These are phyloP conservation scores for Ariopsis seemanni DNA, from an alignment of 2,113 vertebrate species.

Conservation along the genomic window DNA sequence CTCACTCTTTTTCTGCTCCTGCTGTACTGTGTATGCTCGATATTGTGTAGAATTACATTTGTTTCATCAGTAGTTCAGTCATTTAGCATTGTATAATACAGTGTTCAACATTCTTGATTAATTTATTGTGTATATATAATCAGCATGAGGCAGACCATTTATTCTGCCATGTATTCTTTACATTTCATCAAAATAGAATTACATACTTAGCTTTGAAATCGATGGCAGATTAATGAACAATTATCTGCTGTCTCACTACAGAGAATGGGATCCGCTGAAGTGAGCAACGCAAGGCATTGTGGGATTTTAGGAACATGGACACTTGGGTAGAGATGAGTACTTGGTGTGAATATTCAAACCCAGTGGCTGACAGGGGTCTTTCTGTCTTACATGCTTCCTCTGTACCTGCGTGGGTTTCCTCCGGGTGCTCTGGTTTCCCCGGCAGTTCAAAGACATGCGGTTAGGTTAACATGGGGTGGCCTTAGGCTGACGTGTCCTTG, in stretches of 20 bases:
- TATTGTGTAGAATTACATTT: not conserved
- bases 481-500: too few relatives aligned
- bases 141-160: not conserved
- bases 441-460: too few relatives aligned
- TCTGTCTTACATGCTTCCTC: too few relatives aligned
- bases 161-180: conserved; percentile 22
- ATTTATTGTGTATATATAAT: not conserved
- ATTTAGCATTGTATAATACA: not conserved
- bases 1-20: not conserved
- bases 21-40: not conserved
- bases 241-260: not conserved
- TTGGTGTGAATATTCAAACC: too few relatives aligned
- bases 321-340: too few relatives aligned
- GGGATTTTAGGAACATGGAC: too few relatives aligned
- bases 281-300: too few relatives aligned
- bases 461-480: too few relatives aligned
- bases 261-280: too few relatives aligned
- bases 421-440: too few relatives aligned
- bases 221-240: not conserved
- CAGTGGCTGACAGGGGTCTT: too few relatives aligned
- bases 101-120: not conserved
- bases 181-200: conserved; percentile 28
- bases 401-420: too few relatives aligned
- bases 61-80: not conserved
- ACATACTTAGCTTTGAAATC: conserved; percentile 19